Percentiles rank a stretch among this genome's conserved stretches.
These are phyloP conservation scores for Oryzias melastigma DNA, from an alignment of 2,113 vertebrate genomes.

Conservation along the genomic window DNA sequence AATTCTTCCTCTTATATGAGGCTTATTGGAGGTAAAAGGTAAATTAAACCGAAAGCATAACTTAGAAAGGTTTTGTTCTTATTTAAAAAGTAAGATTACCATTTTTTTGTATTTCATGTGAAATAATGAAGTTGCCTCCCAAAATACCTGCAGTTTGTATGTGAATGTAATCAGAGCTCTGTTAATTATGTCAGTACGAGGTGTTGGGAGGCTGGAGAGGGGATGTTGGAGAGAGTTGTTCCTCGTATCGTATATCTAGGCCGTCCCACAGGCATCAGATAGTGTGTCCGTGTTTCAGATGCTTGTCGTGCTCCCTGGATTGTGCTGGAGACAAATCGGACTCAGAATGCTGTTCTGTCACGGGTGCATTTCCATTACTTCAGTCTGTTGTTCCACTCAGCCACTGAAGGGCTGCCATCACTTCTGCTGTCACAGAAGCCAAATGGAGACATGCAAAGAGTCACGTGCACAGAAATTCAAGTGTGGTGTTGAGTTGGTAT, in stretches of 20 bases:
- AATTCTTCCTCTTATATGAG: too few species aligned
- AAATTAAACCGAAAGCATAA: too few species aligned
- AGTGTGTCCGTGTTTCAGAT: constrained; percentile 7
- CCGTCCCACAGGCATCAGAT: neutral
- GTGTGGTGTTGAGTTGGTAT: too few species aligned
- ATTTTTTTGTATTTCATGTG: neutral
- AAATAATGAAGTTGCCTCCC: neutral
- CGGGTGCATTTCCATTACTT: constrained; percentile 2
- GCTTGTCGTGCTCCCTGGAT: constrained; percentile 17
- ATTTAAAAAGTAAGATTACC: too few species aligned
- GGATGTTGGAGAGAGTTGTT: neutral
- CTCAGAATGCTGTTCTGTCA: constrained; percentile 9
- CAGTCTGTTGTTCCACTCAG: constrained; percentile 8
- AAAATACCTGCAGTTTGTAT: neutral
- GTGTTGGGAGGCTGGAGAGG: neutral
- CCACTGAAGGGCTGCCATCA: neutral
- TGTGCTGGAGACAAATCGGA: constrained; percentile 13
- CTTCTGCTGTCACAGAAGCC: neutral
- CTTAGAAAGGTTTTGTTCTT: too few species aligned
- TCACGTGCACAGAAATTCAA: neutral
- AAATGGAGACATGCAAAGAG: neutral
- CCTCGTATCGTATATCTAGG: neutral
- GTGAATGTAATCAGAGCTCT: neutral
- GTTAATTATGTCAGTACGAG: neutral
- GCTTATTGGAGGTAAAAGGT: too few species aligned